Percentiles rank a stretch among this genome's conserved stretches.
Evolutionary conservation across 1,140 invertebrate genomes (phyloP).

Genomic region (Liolophura sinensis): DNA sequence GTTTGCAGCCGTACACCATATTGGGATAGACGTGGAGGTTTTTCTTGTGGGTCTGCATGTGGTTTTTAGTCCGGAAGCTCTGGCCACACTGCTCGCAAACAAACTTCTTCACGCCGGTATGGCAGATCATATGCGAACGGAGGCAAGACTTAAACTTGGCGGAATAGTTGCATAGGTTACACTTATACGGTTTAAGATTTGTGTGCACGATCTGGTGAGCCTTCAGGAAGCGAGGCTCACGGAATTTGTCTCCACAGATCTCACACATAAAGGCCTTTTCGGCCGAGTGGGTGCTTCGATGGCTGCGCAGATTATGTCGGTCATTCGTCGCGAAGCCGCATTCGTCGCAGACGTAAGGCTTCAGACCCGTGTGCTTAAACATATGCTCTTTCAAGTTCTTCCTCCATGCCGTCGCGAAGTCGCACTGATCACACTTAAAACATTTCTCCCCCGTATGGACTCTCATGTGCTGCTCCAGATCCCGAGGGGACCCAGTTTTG

Average conservation of each 20-base stretch:
- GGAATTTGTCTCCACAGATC: conserved; percentile 50
- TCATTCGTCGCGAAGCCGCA: conserved; percentile 30
- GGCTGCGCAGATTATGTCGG: conserved; percentile 25
- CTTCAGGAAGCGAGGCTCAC: conserved; percentile 54
- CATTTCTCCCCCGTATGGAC: conserved; percentile 95
- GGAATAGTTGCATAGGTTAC: conserved; percentile 35
- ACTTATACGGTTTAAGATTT: conserved; percentile 50
- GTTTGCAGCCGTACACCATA: too few relatives aligned
- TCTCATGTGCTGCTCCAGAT: conserved; percentile 67
- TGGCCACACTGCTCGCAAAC: too few relatives aligned
- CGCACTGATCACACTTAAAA: conserved; percentile 87
- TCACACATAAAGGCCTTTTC: conserved; percentile 50
- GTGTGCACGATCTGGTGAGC: conserved; percentile 55
- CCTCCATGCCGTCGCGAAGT: conserved; percentile 27
- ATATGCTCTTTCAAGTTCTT: conserved; percentile 37
- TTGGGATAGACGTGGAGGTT: too few relatives aligned
- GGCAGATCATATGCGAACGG: too few relatives aligned
- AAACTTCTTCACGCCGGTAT: too few relatives aligned
- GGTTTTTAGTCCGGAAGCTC: too few relatives aligned
- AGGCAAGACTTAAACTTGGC: too few relatives aligned
- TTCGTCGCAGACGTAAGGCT: conserved; percentile 34
- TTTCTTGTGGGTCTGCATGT: too few relatives aligned
- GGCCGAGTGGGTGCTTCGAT: conserved; percentile 50
- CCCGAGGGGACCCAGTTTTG: conserved; percentile 23
- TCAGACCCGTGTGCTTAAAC: conserved; percentile 35